Conservation (phyloP, 2,888 invertebrate genomes). For the Lumbricus terrestris region DNA sequence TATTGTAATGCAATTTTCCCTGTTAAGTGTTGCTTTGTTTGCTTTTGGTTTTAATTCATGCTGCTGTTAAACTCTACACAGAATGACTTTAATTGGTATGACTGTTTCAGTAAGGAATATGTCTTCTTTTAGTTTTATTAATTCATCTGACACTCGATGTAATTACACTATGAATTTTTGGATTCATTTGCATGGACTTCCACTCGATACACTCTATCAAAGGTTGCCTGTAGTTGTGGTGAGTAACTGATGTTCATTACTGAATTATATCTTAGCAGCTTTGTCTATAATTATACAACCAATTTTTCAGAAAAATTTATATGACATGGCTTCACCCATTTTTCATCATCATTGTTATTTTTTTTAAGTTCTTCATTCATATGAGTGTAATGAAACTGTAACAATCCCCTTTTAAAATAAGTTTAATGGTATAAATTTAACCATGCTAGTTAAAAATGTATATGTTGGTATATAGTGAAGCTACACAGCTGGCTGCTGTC, state of each 20-base stretch:
- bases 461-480: no score
- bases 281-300: neutral
- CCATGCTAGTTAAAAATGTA: no score
- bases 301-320: neutral
- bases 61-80: neutral
- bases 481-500: no score
- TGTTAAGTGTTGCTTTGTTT: no score
- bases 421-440: no score
- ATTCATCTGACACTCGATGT: neutral
- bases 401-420: no score
- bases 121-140: neutral
- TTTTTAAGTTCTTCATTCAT: neutral
- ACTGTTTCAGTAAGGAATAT: neutral
- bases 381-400: neutral
- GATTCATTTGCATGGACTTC: slow-evolving; percentile 3
- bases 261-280: neutral
- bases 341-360: neutral
- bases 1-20: no score
- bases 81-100: neutral
- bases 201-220: neutral
- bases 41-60: no score
- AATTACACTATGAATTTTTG: neutral
- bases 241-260: neutral
- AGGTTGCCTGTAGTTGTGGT: neutral
- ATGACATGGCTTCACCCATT: neutral